Evolutionary conservation across 2,113 vertebrate genomes (phyloP).

Genomic region (Capreolus pygargus): DNA sequence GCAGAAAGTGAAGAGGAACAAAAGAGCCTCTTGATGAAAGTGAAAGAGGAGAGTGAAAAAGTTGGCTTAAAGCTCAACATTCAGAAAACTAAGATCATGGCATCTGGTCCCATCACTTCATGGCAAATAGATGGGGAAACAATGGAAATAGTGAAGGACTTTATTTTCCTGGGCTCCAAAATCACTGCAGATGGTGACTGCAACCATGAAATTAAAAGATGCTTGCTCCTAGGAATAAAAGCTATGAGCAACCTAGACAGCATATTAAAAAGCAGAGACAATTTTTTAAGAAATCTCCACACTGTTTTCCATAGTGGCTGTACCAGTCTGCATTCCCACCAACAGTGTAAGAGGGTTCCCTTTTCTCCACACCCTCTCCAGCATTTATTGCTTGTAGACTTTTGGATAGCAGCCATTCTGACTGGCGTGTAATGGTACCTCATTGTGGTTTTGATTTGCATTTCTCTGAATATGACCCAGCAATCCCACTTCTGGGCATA

Average conservation of each 20-base stretch:
- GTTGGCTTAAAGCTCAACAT: not conserved
- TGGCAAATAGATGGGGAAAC: not conserved
- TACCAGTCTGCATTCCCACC: no score
- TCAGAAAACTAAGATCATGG: not conserved
- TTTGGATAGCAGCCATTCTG: no score
- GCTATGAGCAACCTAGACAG: not conserved
- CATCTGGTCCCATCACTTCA: not conserved
- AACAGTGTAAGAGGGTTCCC: no score
- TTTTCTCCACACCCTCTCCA: no score
- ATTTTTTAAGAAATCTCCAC: no score
- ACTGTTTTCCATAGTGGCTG: no score
- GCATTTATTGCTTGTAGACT: no score
- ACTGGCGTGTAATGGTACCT: no score
- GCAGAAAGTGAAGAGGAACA: not conserved
- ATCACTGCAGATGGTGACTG: not conserved
- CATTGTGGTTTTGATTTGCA: no score
- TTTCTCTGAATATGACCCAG: no score
- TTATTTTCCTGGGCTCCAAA: not conserved
- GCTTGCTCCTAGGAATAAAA: not conserved
- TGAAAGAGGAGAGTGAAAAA: not conserved
- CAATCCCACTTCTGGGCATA: no score
- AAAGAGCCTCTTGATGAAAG: not conserved
- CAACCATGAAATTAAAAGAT: not conserved
- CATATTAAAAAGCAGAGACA: not conserved
- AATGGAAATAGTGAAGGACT: not conserved